phyloP scores from a whole-genome alignment of 2,113 vertebrate genomes.

The Archilochus colubris region DNA sequence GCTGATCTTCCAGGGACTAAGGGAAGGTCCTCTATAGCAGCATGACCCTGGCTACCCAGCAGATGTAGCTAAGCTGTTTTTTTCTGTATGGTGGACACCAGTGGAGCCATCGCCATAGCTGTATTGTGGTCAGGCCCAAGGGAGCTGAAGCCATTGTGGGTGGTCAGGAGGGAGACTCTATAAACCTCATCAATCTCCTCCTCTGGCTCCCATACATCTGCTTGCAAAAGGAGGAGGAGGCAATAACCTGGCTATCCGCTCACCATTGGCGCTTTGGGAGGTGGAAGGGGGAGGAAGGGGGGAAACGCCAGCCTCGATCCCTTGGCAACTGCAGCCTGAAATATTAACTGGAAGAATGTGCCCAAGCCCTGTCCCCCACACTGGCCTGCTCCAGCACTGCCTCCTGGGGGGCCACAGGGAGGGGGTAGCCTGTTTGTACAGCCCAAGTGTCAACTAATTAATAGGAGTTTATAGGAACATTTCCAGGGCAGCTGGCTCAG shows the following conservation, averaged over 20 bases:
- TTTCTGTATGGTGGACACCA: neutral
- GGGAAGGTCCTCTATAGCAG: neutral
- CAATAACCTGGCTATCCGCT: conserved; percentile 51
- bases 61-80: neutral
- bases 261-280: conserved; percentile 50
- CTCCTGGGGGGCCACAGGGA: conserved; percentile 7
- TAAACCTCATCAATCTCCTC: conserved; percentile 62
- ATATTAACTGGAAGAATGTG: conserved; percentile 80
- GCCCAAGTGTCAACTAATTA: conserved; percentile 78
- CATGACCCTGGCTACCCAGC: neutral
- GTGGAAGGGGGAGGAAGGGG: conserved; percentile 65
- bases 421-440: conserved; percentile 67
- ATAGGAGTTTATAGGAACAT: conserved; percentile 74
- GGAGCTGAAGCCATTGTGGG: conserved; percentile 33
- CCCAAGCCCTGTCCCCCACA: conserved; percentile 48
- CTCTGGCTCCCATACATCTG: conserved; percentile 48
- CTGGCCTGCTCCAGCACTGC: conserved; percentile 46
- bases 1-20: neutral
- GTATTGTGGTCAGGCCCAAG: neutral
- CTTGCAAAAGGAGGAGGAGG: conserved; percentile 55
- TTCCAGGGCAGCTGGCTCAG: conserved; percentile 71
- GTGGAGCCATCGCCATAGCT: neutral
- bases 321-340: conserved; percentile 75
- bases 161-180: conserved; percentile 54
- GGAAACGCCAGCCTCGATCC: conserved; percentile 71